A percentile compares a stretch with the other conserved stretches of the same genome.
These are phyloP conservation scores for Hycleus phaleratus DNA, from an alignment of 1,140 invertebrate genomes.

Conservation along the genomic window DNA sequence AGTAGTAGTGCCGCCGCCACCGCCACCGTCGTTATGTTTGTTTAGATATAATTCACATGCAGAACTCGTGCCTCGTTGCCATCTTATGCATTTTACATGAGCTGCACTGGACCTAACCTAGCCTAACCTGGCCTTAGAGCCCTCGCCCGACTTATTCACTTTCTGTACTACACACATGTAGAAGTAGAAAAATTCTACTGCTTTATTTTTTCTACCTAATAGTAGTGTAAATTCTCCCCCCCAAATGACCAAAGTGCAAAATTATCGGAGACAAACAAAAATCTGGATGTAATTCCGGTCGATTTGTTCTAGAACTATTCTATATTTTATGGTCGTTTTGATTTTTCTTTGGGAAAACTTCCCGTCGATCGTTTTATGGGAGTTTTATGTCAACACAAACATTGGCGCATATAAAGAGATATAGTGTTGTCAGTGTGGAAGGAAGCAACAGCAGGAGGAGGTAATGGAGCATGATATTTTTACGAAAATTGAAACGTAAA, in stretches of 20 bases:
- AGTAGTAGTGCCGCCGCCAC: background rate
- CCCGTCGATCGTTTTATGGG: constrained; percentile 29
- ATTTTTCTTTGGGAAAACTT: background rate
- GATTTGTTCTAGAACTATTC: too few species aligned
- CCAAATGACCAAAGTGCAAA: background rate
- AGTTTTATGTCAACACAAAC: constrained; percentile 27
- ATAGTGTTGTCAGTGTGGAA: constrained; percentile 24
- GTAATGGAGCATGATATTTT: constrained; percentile 38
- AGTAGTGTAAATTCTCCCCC: too few species aligned
- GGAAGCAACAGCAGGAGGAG: background rate
- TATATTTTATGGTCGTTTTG: too few species aligned
- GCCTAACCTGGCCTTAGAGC: constrained; percentile 34
- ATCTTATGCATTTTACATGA: constrained; percentile 52
- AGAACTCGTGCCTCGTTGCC: constrained; percentile 36
- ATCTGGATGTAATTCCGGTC: too few species aligned
- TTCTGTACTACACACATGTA: constrained; percentile 9
- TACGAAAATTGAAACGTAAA: constrained; percentile 39
- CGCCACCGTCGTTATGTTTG: constrained; percentile 25
- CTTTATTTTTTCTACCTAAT: too few species aligned
- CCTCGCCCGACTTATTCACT: constrained; percentile 34
- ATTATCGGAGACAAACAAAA: too few species aligned
- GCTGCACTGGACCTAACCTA: constrained; percentile 41
- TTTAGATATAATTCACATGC: constrained; percentile 40
- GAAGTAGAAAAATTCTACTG: too few species aligned
- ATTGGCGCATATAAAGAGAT: constrained; percentile 7